These are phyloP conservation scores for Sebastes matsubarae DNA, from an alignment of 2,797 vertebrate species.

Conservation along the genomic window DNA sequence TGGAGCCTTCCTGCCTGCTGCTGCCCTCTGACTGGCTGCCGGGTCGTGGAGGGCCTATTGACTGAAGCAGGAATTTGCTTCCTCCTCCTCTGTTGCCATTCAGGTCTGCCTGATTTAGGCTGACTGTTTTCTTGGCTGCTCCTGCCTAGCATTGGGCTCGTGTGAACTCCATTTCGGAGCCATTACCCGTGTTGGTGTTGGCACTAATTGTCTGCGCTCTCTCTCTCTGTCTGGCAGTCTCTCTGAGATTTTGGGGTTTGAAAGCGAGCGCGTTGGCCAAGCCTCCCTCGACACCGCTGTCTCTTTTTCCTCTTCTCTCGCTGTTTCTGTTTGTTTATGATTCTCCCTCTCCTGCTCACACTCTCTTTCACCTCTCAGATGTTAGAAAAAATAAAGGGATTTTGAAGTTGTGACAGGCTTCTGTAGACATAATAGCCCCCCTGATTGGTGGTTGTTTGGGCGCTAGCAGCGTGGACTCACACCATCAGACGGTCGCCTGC, in stretches of 20 bases:
- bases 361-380: conserved; percentile 62
- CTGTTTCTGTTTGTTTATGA: conserved; percentile 65
- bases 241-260: conserved; percentile 67
- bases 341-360: conserved; percentile 46
- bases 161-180: conserved; percentile 80
- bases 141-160: conserved; percentile 58
- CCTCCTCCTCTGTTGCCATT: conserved; percentile 70
- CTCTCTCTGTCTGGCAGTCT: conserved; percentile 68
- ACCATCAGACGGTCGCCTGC: conserved; percentile 69
- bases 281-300: conserved; percentile 63
- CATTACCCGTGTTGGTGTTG: conserved; percentile 82
- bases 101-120: conserved; percentile 75
- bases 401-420: conserved; percentile 55
- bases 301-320: conserved; percentile 53
- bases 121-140: conserved; percentile 73
- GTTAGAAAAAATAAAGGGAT: conserved; percentile 60
- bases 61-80: conserved; percentile 72
- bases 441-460: conserved; percentile 68
- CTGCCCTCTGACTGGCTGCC: conserved; percentile 58
- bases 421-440: conserved; percentile 76
- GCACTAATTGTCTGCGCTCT: conserved; percentile 78
- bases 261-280: conserved; percentile 56
- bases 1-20: conserved; percentile 57
- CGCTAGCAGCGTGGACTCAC: conserved; percentile 45
- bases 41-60: conserved; percentile 57